Base-by-base conservation (phyloP, 2,888 invertebrate genomes). In the Chaitophorus viminalis region DNA sequence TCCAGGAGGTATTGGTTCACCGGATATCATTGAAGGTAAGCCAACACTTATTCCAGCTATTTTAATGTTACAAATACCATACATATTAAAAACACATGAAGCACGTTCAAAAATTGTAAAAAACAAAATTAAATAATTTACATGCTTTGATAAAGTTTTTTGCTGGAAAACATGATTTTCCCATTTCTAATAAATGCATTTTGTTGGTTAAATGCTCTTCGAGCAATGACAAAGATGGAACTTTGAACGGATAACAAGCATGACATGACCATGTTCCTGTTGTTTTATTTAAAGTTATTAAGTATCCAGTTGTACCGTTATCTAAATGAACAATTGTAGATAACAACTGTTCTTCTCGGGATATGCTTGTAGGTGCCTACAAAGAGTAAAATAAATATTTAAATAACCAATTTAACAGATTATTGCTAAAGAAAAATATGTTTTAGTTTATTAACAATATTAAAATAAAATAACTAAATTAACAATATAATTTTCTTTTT, bases 1-100 rank as follows among this genome's bases (percentile, higher is more conserved):
- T 1, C 95, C 95, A 0, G 95, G 95, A 21, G 95, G 95, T 29
- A 94, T 92, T 4, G 95, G 95, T 90, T 95, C 95, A 8, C 95
- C 95, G 6, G 94, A 93, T 88, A 86, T 65, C 85, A 89, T 86
- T 60, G 85, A 89, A 5, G 89, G 79, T n/a, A 86, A n/a, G 46
- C 74, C 74, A 68, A 81, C 74, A 74, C 54, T 87, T 72, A 79
- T 18, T 8, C 88, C 88, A 18, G 74, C 87, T 87, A 60, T 77
- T 76, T 25, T 1, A 76, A 83, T 39, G 60, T 21, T 21, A 75
- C 17, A 6, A 75, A 39, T 65, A 76, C 0, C n/a, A 68, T 68
- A 3, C 25, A 9, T 54, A 39, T 78, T 29, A 39, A 81, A 25
- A 14, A 25, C 17, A 25, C 25, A 60, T 54, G 17, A 65, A 31